Evolutionary conservation across 2,113 vertebrate species (phyloP).

Genomic region (Coptodon bakossiorum): DNA sequence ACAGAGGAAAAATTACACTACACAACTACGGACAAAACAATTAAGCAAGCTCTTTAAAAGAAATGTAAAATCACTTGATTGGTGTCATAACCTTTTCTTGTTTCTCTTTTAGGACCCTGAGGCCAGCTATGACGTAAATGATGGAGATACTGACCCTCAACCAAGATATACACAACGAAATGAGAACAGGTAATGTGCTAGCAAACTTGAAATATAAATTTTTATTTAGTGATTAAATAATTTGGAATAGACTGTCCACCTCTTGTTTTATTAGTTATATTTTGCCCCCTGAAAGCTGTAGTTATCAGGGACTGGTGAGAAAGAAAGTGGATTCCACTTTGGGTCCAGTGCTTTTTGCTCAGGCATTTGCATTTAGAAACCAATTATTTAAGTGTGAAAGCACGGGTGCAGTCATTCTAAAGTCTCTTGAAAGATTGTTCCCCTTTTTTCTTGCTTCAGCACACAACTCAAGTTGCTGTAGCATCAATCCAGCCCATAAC

Average conservation of each 20-base stretch:
- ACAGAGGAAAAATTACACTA: not conserved
- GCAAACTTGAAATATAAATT: not conserved
- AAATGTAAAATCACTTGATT: not conserved
- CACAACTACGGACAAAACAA: not conserved
- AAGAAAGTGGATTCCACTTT: not conserved
- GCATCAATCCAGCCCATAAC: not conserved
- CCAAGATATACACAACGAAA: constrained; percentile 96
- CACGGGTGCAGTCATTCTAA: not conserved
- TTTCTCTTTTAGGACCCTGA: constrained; percentile 79
- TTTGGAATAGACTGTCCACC: not conserved
- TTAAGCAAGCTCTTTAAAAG: not conserved
- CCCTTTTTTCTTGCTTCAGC: not conserved
- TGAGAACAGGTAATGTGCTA: constrained; percentile 84
- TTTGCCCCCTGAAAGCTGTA: not conserved
- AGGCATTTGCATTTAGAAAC: constrained; percentile 4
- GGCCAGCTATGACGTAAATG: constrained; percentile 96
- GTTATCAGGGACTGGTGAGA: not conserved
- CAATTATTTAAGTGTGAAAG: constrained; percentile 20
- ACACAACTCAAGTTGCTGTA: not conserved
- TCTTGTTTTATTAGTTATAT: not conserved
- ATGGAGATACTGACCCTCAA: constrained; percentile 92
- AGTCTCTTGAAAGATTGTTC: constrained; percentile 9
- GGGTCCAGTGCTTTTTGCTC: not conserved
- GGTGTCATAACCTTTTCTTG: not conserved
- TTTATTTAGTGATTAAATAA: not conserved